Base-by-base conservation (phyloP, 2,888 invertebrate genomes). In the Erpobdella octoculata region DNA sequence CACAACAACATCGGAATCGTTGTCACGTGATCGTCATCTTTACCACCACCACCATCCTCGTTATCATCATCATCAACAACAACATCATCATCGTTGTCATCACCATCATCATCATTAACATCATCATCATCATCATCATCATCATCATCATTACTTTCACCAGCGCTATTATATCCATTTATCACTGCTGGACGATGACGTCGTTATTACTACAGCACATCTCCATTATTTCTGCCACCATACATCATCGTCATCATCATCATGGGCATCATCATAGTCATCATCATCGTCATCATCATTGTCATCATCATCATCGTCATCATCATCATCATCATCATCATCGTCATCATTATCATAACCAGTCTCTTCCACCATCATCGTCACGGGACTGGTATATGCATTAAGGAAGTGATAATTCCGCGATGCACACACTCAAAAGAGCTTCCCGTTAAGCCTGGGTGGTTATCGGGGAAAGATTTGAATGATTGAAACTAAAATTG, bases 401-500 rank as follows among this genome's bases (percentile, higher is more conserved):
- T 18, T 5, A n/a, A 25, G 53, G 53, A 53, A 53, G 53, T 53
- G 53, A 53, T 53, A 53, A 53, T 53, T 53, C 53, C 28, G 4
- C 53, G 6, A n/a, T 53, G 21, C 53, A 53, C 53, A 25, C 53
- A 28, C 18, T 28, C 53, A 15, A 25, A 53, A 53, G 53, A 53
- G n/a, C 53, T 53, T 15, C n/a, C 8, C 53, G 21, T 53, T 28
- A 53, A 25, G 53, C 53, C 53, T n/a, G 4, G n/a, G 1, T 28
- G 53, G 53, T n/a, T 28, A 53, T 28, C 18, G 53, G 28, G 21
- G 53, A 53, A 25, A 28, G 28, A 25, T 53, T 53, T 28, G 53
- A 53, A 28, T 28, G 53, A 53, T 53, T 53, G 53, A 53, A 53
- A 53, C 53, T n/a, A 28, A 53, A 53, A 53, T 53, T 53, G 53